A percentile compares a stretch with the other conserved stretches of the same genome.
phyloP scores from a whole-genome alignment of 2,797 vertebrate genomes.

The Neostethus bicornis region DNA sequence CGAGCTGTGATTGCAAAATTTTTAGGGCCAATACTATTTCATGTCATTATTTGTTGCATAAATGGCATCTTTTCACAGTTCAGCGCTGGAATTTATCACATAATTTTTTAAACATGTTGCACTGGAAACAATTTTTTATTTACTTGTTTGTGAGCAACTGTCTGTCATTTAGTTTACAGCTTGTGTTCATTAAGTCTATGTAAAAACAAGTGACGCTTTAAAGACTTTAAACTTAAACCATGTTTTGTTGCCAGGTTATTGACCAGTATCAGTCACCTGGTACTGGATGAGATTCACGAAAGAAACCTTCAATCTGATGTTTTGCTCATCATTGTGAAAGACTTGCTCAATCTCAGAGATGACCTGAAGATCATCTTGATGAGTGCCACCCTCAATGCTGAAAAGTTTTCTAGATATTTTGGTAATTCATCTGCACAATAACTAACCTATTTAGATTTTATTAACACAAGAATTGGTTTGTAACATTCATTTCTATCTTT shows the following conservation, averaged over 20 bases:
- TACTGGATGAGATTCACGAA: slow-evolving; percentile 97
- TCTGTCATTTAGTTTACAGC: too few species aligned
- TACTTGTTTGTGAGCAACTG: too few species aligned
- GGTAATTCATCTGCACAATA: slow-evolving; percentile 68
- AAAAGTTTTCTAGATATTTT: slow-evolving; percentile 96
- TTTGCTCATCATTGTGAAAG: slow-evolving; percentile 91
- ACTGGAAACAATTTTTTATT: too few species aligned
- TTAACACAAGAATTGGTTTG: neutral
- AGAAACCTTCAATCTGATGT: slow-evolving; percentile 97
- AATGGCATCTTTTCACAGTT: too few species aligned
- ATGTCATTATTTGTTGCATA: too few species aligned
- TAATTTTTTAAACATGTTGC: too few species aligned
- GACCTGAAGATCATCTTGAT: slow-evolving; percentile 94
- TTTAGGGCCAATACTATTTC: too few species aligned
- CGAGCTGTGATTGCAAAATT: too few species aligned
- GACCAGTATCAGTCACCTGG: slow-evolving; percentile 90
- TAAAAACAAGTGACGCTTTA: neutral
- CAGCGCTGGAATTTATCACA: too few species aligned
- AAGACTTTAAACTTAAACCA: neutral
- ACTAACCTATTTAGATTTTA: neutral
- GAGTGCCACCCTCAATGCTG: slow-evolving; percentile 97
- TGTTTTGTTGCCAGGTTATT: slow-evolving; percentile 75
- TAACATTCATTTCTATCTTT: neutral
- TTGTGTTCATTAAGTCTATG: neutral
- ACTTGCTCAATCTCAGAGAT: slow-evolving; percentile 82